phyloP scores from a whole-genome alignment of 1,140 invertebrate genomes.

The Penaeus chinensis region DNA sequence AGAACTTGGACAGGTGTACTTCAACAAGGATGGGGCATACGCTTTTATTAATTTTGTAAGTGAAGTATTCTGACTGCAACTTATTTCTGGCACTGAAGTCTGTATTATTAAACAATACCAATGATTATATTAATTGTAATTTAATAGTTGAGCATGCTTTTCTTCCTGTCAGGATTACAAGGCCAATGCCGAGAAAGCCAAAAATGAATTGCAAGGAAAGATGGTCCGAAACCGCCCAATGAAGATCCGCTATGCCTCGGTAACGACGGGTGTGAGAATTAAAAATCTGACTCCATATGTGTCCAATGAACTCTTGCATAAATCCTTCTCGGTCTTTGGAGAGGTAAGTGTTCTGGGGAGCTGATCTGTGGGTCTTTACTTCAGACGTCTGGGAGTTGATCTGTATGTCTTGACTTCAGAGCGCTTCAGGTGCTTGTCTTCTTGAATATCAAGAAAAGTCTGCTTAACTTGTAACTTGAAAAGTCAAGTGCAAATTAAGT shows the following conservation, averaged over 20 bases:
- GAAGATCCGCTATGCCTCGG: constrained; percentile 94
- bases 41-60: constrained; percentile 95
- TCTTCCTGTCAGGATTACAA: constrained; percentile 83
- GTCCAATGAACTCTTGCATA: constrained; percentile 94
- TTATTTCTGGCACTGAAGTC: too few relatives aligned
- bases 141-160: constrained; percentile 17
- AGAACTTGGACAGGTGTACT: constrained; percentile 89
- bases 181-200: constrained; percentile 95
- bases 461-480: too few relatives aligned
- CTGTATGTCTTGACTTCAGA: background rate
- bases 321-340: constrained; percentile 83
- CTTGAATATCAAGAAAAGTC: too few relatives aligned
- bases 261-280: constrained; percentile 90
- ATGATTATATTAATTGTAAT: constrained; percentile 49
- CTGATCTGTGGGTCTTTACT: background rate
- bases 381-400: background rate
- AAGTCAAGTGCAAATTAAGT: too few relatives aligned
- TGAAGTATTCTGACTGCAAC: constrained; percentile 58
- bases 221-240: constrained; percentile 85
- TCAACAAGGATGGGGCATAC: constrained; percentile 96
- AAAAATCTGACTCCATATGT: constrained; percentile 94
- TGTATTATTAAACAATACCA: constrained; percentile 41
- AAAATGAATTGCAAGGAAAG: constrained; percentile 90
- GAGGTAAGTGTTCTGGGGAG: constrained; percentile 32
- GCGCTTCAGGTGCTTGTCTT: background rate